A percentile compares a stretch with the other conserved stretches of the same genome.
Conservation (phyloP, 2,113 vertebrate genomes). For the Callospermophilus lateralis region DNA sequence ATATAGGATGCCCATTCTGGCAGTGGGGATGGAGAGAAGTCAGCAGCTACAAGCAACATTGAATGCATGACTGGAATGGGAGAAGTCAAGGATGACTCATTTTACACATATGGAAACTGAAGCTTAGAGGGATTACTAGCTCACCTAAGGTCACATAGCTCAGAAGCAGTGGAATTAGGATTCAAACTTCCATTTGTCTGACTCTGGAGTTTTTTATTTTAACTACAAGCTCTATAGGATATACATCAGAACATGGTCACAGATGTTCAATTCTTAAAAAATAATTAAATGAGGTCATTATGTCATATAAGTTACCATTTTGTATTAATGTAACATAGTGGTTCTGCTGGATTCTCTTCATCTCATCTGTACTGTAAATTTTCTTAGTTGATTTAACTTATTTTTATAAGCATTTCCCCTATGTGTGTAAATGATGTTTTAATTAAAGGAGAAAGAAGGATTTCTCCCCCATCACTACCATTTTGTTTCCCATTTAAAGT, state of each 20-base stretch:
- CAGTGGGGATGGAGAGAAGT: not conserved
- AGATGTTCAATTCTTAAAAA: not conserved
- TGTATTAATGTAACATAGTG: not conserved
- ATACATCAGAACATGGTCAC: not conserved
- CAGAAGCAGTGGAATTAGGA: not conserved
- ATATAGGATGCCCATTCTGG: not conserved
- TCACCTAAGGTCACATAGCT: conserved; percentile 52
- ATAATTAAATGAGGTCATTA: not conserved
- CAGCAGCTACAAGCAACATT: not conserved
- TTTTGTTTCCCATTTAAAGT: conserved; percentile 58
- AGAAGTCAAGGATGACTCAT: conserved; percentile 57
- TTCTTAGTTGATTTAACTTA: not conserved
- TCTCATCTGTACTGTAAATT: not conserved
- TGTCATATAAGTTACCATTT: not conserved
- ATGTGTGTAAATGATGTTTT: not conserved
- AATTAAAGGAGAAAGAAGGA: conserved; percentile 7
- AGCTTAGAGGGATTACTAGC: conserved; percentile 53
- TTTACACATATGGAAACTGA: not conserved
- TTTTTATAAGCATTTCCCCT: not conserved
- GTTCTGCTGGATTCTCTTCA: not conserved
- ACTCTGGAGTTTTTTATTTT: not conserved
- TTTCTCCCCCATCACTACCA: not conserved
- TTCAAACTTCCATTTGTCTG: not conserved
- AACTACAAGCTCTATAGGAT: not conserved
- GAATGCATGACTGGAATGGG: not conserved